Conservation (phyloP, 2,113 vertebrate genomes). For the Silurus glanis region DNA sequence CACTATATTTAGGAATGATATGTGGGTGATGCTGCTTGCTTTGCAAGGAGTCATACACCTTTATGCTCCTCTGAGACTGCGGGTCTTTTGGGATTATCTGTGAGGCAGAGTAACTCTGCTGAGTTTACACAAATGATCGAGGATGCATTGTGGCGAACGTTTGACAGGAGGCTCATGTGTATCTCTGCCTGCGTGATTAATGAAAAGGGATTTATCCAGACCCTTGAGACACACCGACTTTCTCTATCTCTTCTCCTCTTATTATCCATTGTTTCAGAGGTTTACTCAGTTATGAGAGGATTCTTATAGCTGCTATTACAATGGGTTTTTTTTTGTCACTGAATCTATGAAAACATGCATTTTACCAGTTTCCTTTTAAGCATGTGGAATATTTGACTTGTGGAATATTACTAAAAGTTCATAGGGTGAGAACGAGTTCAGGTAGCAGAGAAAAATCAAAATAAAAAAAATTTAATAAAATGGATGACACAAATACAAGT, state of each 20-base stretch:
- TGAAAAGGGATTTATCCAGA: slow-evolving; percentile 8
- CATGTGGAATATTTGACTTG: background rate
- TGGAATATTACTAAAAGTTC: too few relatives aligned
- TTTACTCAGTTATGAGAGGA: background rate
- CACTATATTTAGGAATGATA: slow-evolving; percentile 62
- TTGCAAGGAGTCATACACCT: slow-evolving; percentile 48
- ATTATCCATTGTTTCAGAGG: background rate
- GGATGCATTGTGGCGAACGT: background rate
- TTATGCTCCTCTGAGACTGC: slow-evolving; percentile 28
- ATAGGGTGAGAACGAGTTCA: too few relatives aligned
- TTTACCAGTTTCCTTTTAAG: background rate
- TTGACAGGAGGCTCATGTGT: slow-evolving; percentile 4
- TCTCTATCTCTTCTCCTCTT: background rate
- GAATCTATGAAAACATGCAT: background rate
- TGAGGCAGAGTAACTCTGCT: slow-evolving; percentile 12
- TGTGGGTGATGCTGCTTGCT: slow-evolving; percentile 61
- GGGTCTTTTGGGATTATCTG: slow-evolving; percentile 8
- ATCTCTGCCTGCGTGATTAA: slow-evolving; percentile 4
- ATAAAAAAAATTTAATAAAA: too few relatives aligned
- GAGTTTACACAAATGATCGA: background rate
- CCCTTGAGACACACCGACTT: slow-evolving; percentile 15
- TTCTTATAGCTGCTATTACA: background rate
- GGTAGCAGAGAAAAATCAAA: too few relatives aligned
- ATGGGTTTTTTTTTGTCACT: background rate
- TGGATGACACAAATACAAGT: background rate